Percentiles rank a stretch among this genome's conserved stretches.
These are phyloP conservation scores for Bombus soroeensis DNA, from an alignment of 1,140 invertebrate species.

Conservation along the genomic window DNA sequence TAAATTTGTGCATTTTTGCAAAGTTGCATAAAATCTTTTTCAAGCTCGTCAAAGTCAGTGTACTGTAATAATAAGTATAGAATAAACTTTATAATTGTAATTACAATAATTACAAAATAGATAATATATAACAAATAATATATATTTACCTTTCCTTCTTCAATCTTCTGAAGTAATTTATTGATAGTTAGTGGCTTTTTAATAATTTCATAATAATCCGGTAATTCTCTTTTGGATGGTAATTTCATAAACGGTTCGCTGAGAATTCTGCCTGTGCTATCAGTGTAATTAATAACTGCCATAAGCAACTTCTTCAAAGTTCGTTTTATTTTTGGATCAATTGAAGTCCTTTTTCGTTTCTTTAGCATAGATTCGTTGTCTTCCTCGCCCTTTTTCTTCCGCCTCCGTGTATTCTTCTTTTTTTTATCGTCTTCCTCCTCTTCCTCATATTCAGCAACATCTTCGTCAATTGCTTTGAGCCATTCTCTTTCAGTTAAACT, in stretches of 20 bases:
- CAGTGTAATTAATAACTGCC: conserved; percentile 92
- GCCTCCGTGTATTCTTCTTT: conserved; percentile 83
- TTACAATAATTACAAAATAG: conserved; percentile 35
- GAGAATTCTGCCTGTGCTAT: conserved; percentile 90
- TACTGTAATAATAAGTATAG: conserved; percentile 83
- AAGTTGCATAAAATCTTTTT: conserved; percentile 95
- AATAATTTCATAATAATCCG: conserved; percentile 99
- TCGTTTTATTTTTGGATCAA: conserved; percentile 86
- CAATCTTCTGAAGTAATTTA: conserved; percentile 93
- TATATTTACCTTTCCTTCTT: conserved; percentile 89
- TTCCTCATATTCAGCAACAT: conserved; percentile 89
- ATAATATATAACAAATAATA: neutral
- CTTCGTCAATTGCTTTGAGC: conserved; percentile 93
- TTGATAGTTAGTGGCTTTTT: conserved; percentile 98
- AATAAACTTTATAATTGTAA: conserved; percentile 83
- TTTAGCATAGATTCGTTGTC: conserved; percentile 82
- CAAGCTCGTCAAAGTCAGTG: conserved; percentile 92
- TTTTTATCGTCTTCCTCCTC: conserved; percentile 88
- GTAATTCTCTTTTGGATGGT: conserved; percentile 94
- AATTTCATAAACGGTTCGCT: conserved; percentile 98
- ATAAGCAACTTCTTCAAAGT: conserved; percentile 93
- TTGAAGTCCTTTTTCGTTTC: conserved; percentile 81
- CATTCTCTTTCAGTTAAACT: conserved; percentile 98
- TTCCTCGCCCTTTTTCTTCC: conserved; percentile 85
- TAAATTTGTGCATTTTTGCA: conserved; percentile 98